These are phyloP conservation scores for Ichneumoninae sp. DNA, from an alignment of 2,888 invertebrate genomes.

Conservation along the genomic window DNA sequence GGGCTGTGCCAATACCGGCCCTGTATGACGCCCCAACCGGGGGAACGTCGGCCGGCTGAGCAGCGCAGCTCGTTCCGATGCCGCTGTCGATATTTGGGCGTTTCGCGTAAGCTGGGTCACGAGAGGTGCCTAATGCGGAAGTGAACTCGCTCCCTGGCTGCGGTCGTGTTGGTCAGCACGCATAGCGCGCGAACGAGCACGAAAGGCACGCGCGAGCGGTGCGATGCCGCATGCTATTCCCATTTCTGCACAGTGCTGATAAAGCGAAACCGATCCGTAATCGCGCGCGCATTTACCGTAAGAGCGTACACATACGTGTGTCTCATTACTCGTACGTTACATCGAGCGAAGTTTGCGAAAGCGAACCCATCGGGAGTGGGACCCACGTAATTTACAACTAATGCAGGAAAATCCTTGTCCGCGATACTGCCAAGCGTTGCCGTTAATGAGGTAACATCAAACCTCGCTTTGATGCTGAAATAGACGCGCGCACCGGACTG, in stretches of 20 bases:
- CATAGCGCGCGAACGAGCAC: slow-evolving; percentile 42
- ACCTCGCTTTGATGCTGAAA: neutral
- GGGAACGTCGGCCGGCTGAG: neutral
- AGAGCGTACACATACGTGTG: neutral
- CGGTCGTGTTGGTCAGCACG: slow-evolving; percentile 27
- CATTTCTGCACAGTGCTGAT: slow-evolving; percentile 51
- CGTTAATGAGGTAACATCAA: neutral
- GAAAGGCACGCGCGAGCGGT: slow-evolving; percentile 36
- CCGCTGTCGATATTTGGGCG: slow-evolving; percentile 40
- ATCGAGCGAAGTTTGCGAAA: slow-evolving; percentile 18
- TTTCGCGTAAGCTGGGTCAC: slow-evolving; percentile 23
- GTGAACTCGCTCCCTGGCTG: slow-evolving; percentile 30
- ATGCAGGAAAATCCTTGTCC: slow-evolving; percentile 29
- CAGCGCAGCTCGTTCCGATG: slow-evolving; percentile 19
- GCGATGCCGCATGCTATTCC: slow-evolving; percentile 37
- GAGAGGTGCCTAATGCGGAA: slow-evolving; percentile 40
- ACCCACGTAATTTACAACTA: slow-evolving; percentile 25
- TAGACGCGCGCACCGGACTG: neutral
- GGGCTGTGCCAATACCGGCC: neutral
- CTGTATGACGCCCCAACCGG: neutral
- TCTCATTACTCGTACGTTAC: neutral
- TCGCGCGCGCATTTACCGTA: neutral
- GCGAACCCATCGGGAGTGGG: slow-evolving; percentile 22
- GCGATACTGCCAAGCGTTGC: slow-evolving; percentile 23
- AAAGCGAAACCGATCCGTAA: slow-evolving; percentile 51